Percentiles rank a stretch among this genome's conserved stretches.
phyloP scores from a whole-genome alignment of 2,797 vertebrate species.

The Schizopygopsis malacanthus region DNA sequence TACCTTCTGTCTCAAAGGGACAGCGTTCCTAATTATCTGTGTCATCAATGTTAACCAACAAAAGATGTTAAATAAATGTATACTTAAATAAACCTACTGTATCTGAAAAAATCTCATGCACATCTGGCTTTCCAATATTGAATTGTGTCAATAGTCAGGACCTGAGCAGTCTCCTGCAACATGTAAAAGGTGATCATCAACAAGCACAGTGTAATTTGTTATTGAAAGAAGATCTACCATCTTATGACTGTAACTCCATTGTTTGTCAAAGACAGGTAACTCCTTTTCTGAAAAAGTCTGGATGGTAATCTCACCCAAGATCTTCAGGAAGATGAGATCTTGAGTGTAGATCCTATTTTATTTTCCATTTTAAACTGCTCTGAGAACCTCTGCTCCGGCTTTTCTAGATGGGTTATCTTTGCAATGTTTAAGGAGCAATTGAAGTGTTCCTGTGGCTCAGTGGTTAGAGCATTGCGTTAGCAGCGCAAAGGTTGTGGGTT shows the following conservation, averaged over 20 bases:
- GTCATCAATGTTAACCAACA: too few relatives aligned
- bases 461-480: too few relatives aligned
- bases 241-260: not conserved
- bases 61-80: too few relatives aligned
- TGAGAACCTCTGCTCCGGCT: constrained; percentile 60
- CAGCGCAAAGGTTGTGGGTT: too few relatives aligned
- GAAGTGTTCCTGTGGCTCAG: too few relatives aligned
- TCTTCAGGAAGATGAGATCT: constrained; percentile 5
- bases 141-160: constrained; percentile 3
- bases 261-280: not conserved
- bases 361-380: not conserved
- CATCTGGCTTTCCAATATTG: not conserved
- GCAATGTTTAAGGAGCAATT: too few relatives aligned
- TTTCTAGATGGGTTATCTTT: constrained; percentile 45
- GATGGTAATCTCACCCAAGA: not conserved
- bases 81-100: too few relatives aligned
- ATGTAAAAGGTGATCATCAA: too few relatives aligned
- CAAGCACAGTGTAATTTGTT: not conserved
- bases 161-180: not conserved
- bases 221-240: too few relatives aligned
- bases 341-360: not conserved
- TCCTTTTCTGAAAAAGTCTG: not conserved
- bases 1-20: too few relatives aligned
- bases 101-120: not conserved
- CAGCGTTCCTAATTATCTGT: too few relatives aligned